Evolutionary conservation across 2,797 vertebrate species (phyloP), one percentile per base, ranked within the genome.

Genomic region (Scolopax bukidnonensis): DNA sequence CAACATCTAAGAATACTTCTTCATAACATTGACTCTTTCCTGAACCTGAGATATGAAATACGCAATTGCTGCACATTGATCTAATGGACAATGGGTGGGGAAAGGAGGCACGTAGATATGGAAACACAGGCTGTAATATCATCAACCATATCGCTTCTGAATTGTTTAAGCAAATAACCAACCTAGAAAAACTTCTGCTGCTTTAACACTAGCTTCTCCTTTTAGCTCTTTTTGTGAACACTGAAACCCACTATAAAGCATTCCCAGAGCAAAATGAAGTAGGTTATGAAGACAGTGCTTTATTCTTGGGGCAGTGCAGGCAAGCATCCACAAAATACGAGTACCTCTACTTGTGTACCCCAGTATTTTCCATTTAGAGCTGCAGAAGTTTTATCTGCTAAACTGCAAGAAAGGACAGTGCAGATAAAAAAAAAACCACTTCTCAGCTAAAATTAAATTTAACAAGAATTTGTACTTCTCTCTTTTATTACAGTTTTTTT

Each of bases 51-150:
- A 12, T 32, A 53, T 0, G 4, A 87, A 32, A 60, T 21, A 87
- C 30, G 3, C 3, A 33, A 47, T 11, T 64, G 41, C 18, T 78
- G 30, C 59, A 51, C 6, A 6, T 5, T 5, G 32, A 56, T 75
- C 28, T 53, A 80, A 75, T 1, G 18, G 63, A 18, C 36, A 10
- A 14, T 0, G 1, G 10, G 3, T 0, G 2, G 9, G 30, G 4
- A 91, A 38, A 59, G 40, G 3, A 11, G 25, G 18, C 18, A 81
- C 8, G 9, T 0, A 23, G 32, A 25, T 20, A 43, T 0, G 6
- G 41, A 83, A 89, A 70, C 30, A 38, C 32, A 40, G 17, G 28
- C 40, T 28, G 12, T 14, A 70, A 17, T 20, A 73, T 9, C 33
- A 56, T 28, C 15, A 21, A 27, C 33, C 24, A 51, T 18, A 67